Percentiles rank a stretch among this genome's conserved stretches.
These are phyloP conservation scores for Acanthacorydalis orientalis DNA, from an alignment of 2,888 invertebrate genomes.

Conservation along the genomic window DNA sequence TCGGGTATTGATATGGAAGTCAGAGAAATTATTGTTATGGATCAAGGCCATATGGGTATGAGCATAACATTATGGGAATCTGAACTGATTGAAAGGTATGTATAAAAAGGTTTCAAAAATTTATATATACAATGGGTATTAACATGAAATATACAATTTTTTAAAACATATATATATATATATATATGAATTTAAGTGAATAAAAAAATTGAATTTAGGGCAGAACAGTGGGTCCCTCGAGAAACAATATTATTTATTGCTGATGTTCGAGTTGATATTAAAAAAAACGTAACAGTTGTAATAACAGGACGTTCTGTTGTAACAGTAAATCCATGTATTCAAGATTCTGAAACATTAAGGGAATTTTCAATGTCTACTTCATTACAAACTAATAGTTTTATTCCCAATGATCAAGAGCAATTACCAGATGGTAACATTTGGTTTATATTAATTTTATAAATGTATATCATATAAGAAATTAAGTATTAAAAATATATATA, in stretches of 20 bases:
- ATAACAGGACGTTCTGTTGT: slow-evolving; percentile 40
- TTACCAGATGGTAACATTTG: slow-evolving; percentile 25
- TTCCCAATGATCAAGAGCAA: slow-evolving; percentile 17
- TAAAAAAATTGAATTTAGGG: slow-evolving; percentile 29
- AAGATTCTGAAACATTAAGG: slow-evolving; percentile 39
- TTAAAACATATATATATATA: background rate
- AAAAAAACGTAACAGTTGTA: slow-evolving; percentile 24
- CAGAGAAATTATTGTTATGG: slow-evolving; percentile 48
- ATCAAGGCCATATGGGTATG: slow-evolving; percentile 41
- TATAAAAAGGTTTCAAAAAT: background rate
- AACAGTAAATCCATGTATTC: slow-evolving; percentile 54
- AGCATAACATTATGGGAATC: slow-evolving; percentile 48
- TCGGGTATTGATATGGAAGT: slow-evolving; percentile 38
- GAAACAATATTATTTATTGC: slow-evolving; percentile 55
- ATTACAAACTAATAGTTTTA: slow-evolving; percentile 19
- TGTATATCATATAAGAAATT: background rate
- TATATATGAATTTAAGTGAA: background rate
- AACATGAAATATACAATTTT: background rate
- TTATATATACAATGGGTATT: background rate
- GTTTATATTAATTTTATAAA: background rate
- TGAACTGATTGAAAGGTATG: slow-evolving; percentile 46
- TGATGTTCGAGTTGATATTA: slow-evolving; percentile 45
- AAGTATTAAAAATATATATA: background rate
- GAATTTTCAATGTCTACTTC: slow-evolving; percentile 30
- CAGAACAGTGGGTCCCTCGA: slow-evolving; percentile 47